phyloP scores from a whole-genome alignment of 64 coral and sea anemone genomes.

The Actinia equina region DNA sequence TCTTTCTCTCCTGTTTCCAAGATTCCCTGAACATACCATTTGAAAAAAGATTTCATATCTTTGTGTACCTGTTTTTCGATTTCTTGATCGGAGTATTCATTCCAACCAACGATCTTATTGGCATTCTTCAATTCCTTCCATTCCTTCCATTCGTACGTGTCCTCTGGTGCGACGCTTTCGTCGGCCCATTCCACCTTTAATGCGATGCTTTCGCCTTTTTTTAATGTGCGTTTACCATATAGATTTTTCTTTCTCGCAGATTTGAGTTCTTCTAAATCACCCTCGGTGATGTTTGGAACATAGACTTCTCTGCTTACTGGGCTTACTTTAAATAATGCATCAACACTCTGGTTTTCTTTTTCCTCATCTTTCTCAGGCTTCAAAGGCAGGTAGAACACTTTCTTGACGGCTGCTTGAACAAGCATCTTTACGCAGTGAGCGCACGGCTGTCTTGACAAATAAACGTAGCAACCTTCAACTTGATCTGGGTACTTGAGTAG shows the following conservation, averaged over 20 bases:
- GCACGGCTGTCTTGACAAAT: too few relatives aligned
- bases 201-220: background rate
- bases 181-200: background rate
- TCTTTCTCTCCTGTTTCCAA: background rate
- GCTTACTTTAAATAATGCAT: conserved; percentile 42
- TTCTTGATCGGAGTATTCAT: background rate
- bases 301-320: conserved; percentile 30
- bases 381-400: too few relatives aligned
- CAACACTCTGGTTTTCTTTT: too few relatives aligned
- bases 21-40: background rate
- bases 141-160: background rate
- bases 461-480: too few relatives aligned
- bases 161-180: background rate
- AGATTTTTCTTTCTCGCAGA: background rate
- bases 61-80: background rate
- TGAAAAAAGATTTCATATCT: conserved; percentile 6
- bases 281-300: conserved; percentile 2
- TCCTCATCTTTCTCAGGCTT: too few relatives aligned
- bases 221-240: background rate
- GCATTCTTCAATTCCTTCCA: conserved; percentile 28
- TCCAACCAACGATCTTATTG: conserved; percentile 26
- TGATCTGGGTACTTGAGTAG: too few relatives aligned
- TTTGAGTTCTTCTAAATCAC: background rate
- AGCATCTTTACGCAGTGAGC: too few relatives aligned
- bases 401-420: too few relatives aligned